Conservation (phyloP, 1,140 invertebrate species). For the Lethrus apterus region DNA sequence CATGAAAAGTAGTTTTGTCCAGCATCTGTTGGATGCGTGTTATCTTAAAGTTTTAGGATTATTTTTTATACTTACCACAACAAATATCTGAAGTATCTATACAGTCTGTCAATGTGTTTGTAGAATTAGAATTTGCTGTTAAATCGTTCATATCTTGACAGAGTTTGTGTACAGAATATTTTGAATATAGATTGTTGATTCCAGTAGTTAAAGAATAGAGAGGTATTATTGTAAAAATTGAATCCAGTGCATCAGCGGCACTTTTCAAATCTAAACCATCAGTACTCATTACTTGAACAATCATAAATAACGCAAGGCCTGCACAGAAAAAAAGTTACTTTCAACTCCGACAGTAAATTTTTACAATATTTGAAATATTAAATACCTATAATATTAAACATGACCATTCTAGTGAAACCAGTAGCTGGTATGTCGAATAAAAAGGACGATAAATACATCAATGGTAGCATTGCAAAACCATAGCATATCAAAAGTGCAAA, state of each 20-base stretch:
- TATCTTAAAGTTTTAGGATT: neutral
- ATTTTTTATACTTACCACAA: neutral
- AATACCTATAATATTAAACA: neutral
- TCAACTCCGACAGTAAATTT: too few relatives aligned
- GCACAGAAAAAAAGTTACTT: neutral
- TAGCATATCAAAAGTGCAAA: neutral
- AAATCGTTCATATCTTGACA: slow-evolving; percentile 8
- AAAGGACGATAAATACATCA: slow-evolving; percentile 15
- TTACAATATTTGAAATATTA: neutral
- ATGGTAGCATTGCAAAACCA: slow-evolving; percentile 16
- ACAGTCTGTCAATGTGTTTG: neutral
- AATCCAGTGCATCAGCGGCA: slow-evolving; percentile 1
- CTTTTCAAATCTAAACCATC: neutral
- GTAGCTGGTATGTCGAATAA: slow-evolving; percentile 18
- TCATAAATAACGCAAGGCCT: slow-evolving; percentile 1
- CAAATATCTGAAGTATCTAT: neutral
- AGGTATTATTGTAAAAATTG: slow-evolving; percentile 1
- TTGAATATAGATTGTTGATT: slow-evolving; percentile 15
- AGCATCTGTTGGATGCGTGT: neutral
- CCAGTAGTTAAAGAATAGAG: slow-evolving; percentile 3
- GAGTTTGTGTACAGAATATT: slow-evolving; percentile 16
- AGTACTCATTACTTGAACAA: neutral
- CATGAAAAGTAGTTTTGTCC: slow-evolving; percentile 1
- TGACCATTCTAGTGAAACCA: slow-evolving; percentile 12
- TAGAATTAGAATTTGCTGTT: neutral